Base-by-base conservation (phyloP, 2,113 vertebrate genomes). In the Deroptyus accipitrinus region DNA sequence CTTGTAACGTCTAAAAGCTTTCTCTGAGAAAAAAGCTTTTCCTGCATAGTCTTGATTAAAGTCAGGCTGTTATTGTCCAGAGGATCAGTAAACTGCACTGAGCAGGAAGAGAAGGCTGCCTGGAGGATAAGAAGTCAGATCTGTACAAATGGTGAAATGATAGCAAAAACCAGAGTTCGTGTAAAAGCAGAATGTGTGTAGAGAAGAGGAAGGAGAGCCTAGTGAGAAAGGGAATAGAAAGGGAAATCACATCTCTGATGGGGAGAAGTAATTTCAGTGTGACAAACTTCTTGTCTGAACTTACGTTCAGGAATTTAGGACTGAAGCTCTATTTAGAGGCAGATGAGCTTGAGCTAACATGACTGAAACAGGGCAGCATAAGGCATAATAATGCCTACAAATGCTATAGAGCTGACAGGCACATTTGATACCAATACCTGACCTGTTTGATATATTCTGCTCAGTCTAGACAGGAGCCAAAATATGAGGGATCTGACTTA, bases 1-100 rank as follows among this genome's bases (percentile, higher is more conserved):
- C 62, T 93, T 93, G 90, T 91, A 95, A 95, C 0, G 1, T 82
- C 88, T 75, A 77, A 89, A 96, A 95, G 86, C 90, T 93, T 95
- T 78, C 92, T 83, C 13, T 5, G 73, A 77, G 80, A 92, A 94
- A 55, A 94, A 74, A 49, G 30, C 42, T 88, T 91, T 90, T 87
- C 63, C 86, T 82, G 63, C 81, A 20, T 4, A 77, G 69, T 64
- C 51, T 62, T 95, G 92, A 87, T 93, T 83, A 83, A 94, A 97
- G 83, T 77, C 94, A 83, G 86, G 19, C 61, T 66, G 63, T n/a
- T 87, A 59, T 30, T 89, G 86, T 80, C 86, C 72, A 46, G 88
- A 75, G 90, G 78, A 83, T 88, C 62, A 75, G 41, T 35, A 88
- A 89, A 52, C 23, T 44, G 69, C 49, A 0, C 81, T 17, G 72